Evolutionary conservation across 2,113 vertebrate species (phyloP).

Genomic region (Lepidothrix coronata): DNA sequence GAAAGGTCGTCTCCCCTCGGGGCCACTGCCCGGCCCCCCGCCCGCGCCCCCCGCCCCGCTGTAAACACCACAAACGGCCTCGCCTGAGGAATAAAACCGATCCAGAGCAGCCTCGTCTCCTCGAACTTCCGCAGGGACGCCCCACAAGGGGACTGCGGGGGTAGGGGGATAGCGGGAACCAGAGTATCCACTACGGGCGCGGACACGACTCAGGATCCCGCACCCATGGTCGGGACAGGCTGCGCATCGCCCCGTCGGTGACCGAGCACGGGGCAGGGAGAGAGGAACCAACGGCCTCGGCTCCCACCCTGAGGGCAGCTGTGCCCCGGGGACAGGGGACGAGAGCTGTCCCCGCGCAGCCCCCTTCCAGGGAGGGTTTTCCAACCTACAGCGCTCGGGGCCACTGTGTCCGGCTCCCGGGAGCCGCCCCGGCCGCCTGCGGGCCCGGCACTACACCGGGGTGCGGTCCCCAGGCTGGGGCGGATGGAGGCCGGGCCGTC

Average conservation of each 20-base stretch:
- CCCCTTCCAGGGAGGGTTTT: background rate
- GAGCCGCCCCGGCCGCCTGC: background rate
- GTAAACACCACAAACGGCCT: background rate
- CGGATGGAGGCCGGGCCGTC: accelerated
- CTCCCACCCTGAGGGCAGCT: no score
- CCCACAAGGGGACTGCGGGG: background rate
- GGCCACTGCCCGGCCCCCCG: background rate
- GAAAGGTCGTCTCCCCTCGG: background rate
- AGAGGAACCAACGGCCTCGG: background rate
- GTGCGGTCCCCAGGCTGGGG: background rate
- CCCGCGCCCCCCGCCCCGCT: background rate
- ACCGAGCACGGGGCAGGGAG: background rate
- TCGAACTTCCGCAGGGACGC: background rate
- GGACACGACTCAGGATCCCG: accelerated
- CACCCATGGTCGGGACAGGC: background rate
- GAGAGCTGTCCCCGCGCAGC: background rate
- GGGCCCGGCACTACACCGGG: background rate
- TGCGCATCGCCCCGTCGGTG: background rate
- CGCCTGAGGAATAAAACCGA: background rate
- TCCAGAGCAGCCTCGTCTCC: background rate
- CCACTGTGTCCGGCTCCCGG: background rate
- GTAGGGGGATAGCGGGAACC: background rate
- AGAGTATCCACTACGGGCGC: no score
- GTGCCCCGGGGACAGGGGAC: background rate
- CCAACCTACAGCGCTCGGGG: background rate